phyloP scores from a whole-genome alignment of 2,113 vertebrate genomes.

The Hepsetus odoe region DNA sequence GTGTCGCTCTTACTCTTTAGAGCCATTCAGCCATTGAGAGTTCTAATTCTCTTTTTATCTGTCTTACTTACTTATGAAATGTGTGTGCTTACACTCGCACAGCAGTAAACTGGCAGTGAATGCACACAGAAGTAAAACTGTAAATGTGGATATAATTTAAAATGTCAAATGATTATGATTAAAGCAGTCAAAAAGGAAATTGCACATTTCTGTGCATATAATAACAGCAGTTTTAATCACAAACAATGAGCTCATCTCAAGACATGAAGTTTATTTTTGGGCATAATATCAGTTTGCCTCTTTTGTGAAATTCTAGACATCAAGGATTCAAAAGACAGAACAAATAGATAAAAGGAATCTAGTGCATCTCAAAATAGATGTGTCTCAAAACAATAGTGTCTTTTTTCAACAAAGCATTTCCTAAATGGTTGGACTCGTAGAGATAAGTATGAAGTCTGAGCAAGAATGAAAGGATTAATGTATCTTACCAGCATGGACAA shows the following conservation, averaged over 20 bases:
- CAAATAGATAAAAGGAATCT: not conserved
- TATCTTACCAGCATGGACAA: not conserved
- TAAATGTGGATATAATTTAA: not conserved
- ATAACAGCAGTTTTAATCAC: not conserved
- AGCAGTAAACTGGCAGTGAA: too few relatives aligned
- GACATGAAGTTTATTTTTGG: not conserved
- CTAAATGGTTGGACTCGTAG: not conserved
- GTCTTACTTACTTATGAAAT: constrained; percentile 13
- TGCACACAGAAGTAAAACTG: not conserved
- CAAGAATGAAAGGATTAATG: not conserved
- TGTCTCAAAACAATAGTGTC: not conserved
- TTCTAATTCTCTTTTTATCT: constrained; percentile 21
- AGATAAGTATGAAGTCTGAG: not conserved
- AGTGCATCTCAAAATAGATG: not conserved
- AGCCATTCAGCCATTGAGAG: not conserved
- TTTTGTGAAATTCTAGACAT: too few relatives aligned
- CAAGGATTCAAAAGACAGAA: not conserved
- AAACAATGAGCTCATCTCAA: not conserved
- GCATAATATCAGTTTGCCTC: not conserved
- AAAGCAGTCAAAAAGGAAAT: too few relatives aligned
- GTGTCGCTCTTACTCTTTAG: not conserved
- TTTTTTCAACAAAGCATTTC: not conserved
- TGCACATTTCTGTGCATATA: too few relatives aligned
- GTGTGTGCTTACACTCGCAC: too few relatives aligned
- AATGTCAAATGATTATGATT: not conserved